These are phyloP conservation scores for Thysanoteuthis rhombus DNA, from an alignment of 2,888 invertebrate species.

Conservation along the genomic window DNA sequence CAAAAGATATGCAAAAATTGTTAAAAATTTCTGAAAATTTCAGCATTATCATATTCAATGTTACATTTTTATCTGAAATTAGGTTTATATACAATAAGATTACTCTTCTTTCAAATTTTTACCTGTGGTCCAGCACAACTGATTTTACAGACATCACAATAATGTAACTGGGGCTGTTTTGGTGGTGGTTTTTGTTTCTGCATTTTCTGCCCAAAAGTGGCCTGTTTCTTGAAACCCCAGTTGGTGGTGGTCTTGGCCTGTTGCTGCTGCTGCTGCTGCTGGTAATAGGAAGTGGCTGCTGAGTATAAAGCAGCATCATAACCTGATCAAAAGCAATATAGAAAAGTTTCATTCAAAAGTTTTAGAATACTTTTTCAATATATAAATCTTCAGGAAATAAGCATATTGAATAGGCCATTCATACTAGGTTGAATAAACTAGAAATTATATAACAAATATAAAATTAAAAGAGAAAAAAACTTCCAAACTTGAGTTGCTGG, in stretches of 20 bases:
- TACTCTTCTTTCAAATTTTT: constrained; percentile 28
- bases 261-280: constrained; percentile 76
- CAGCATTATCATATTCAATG: background rate
- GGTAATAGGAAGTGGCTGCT: constrained; percentile 93
- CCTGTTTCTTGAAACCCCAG: constrained; percentile 73
- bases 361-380: too few species aligned
- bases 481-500: too few species aligned
- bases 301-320: constrained; percentile 96
- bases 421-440: too few species aligned
- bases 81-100: background rate
- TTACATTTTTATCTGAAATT: background rate
- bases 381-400: too few species aligned
- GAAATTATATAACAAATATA: too few species aligned
- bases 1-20: constrained; percentile 47
- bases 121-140: constrained; percentile 94
- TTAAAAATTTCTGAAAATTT: background rate
- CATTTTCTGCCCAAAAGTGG: constrained; percentile 43
- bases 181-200: constrained; percentile 70
- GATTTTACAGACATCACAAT: constrained; percentile 98
- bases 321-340: constrained; percentile 70
- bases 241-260: constrained; percentile 60
- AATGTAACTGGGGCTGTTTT: constrained; percentile 76
- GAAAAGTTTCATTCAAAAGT: background rate
- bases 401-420: too few species aligned
- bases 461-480: too few species aligned